Evolutionary conservation across 2,888 invertebrate genomes (phyloP), one percentile per base, ranked within the genome.

Genomic region (Eupithecia dodoneata): DNA sequence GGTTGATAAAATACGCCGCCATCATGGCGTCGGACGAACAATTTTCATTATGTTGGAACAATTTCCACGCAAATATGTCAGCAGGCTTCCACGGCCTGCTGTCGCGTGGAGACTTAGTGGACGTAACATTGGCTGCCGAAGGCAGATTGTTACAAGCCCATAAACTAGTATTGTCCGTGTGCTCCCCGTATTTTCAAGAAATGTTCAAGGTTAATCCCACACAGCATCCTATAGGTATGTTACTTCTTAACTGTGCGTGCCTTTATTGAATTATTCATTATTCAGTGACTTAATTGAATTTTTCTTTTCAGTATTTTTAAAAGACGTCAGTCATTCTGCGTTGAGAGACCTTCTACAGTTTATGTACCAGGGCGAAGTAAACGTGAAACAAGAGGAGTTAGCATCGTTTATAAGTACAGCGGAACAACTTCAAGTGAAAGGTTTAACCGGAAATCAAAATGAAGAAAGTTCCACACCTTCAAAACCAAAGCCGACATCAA

Each of bases 21-120:
- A 96, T 95, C 92, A 96, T 96, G 96, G 96, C 96, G 96, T 96
- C 96, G 95, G 96, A 96, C 95, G 96, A 96, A 94, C 96, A 96
- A 90, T 96, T 96, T 94, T 97, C 97, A 91, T 93, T 97, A 93
- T 96, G 97, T 94, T 97, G 97, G 97, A 97, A 97, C 94, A 97
- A 97, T 94, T 97, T 97, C 95, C 97, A 96, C 93, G 96, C 96
- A 82, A 97, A 97, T 87, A 95, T 97, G 94, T 96, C 97, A 81
- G 96, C 96, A 91, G 97, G 97, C 86, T 97, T 97, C 90, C 97
- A 97, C 87, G 96, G 96, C 91, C 96, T 97, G 89, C 92, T 97
- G 91, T 96, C 96, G 88, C 96, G 96, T 90, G 97, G 96, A 82
- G 96, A 96, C 90, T 91, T 97, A 86, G 97, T 97, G 84, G 97